Percentiles rank a stretch among this genome's conserved stretches.
phyloP scores from a whole-genome alignment of 2,113 vertebrate species.

The Sylvia atricapilla region DNA sequence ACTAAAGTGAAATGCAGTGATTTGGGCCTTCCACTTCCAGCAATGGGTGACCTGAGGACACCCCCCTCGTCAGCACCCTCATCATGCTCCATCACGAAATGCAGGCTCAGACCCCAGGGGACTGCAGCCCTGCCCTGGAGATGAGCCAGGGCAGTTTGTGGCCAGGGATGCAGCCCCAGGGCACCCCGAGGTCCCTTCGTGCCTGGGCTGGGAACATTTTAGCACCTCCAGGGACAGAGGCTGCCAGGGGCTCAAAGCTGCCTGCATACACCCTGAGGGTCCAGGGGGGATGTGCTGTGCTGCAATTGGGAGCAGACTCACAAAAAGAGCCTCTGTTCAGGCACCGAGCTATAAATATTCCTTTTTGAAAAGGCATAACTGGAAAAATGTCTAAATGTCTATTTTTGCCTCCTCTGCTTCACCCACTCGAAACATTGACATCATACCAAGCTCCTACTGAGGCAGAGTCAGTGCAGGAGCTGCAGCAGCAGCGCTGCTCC shows the following conservation, averaged over 20 bases:
- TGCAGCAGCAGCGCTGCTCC: neutral
- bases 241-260: neutral
- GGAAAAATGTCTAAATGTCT: constrained; percentile 76
- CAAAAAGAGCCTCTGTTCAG: constrained; percentile 69
- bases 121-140: neutral
- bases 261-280: neutral
- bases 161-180: neutral
- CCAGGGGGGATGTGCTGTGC: fast-evolving
- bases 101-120: neutral
- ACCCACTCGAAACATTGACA: constrained; percentile 78
- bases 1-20: neutral
- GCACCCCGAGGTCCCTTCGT: fast-evolving
- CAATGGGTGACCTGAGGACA: neutral
- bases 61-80: fast-evolving
- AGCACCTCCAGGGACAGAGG: neutral
- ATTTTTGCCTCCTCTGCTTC: constrained; percentile 76
- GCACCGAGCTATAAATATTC: constrained; percentile 52
- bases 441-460: constrained; percentile 81
- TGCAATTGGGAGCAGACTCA: neutral
- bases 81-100: neutral
- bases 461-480: neutral
- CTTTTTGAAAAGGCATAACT: constrained; percentile 57
- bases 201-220: neutral
- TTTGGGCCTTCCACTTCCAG: neutral
- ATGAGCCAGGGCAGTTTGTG: neutral